Percentiles rank a stretch among this genome's conserved stretches.
Conservation (phyloP, 2,797 vertebrate genomes). For the Prionace glauca region DNA sequence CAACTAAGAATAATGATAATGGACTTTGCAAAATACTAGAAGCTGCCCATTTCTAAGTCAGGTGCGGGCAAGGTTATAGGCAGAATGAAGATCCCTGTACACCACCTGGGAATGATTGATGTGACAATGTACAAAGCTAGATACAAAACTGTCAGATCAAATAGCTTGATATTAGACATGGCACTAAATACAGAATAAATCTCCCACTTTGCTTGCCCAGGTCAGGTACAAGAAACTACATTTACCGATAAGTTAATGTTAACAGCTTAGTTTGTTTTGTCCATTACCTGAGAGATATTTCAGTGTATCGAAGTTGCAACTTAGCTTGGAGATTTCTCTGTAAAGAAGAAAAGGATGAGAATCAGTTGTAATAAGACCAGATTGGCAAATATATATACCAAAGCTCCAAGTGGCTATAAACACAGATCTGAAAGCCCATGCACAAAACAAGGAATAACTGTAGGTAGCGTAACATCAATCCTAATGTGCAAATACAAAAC, state of each 20-base stretch:
- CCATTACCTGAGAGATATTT: conserved; percentile 78
- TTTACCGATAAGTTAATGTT: not conserved
- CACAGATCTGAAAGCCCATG: not conserved
- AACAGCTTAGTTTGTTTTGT: not conserved
- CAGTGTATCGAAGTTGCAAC: conserved; percentile 79
- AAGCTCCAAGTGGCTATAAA: not conserved
- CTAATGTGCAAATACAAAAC: not conserved
- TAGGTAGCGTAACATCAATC: not conserved
- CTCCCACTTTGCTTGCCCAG: not conserved
- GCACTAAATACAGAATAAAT: not conserved
- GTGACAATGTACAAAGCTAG: not conserved
- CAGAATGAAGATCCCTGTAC: not conserved
- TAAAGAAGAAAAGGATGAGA: conserved; percentile 40
- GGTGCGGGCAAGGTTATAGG: not conserved
- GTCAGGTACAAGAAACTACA: not conserved
- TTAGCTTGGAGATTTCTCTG: conserved; percentile 80
- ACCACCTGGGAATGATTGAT: not conserved
- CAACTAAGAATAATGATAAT: not conserved
- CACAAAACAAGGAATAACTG: not conserved
- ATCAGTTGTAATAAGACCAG: not conserved
- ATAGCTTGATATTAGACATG: not conserved
- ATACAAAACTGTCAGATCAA: not conserved
- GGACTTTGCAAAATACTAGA: not conserved
- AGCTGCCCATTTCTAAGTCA: not conserved
- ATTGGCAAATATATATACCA: not conserved